Percentiles rank a stretch among this genome's conserved stretches.
These are phyloP conservation scores for Drosophila truncata DNA, from an alignment of 1,140 invertebrate species.

Conservation along the genomic window DNA sequence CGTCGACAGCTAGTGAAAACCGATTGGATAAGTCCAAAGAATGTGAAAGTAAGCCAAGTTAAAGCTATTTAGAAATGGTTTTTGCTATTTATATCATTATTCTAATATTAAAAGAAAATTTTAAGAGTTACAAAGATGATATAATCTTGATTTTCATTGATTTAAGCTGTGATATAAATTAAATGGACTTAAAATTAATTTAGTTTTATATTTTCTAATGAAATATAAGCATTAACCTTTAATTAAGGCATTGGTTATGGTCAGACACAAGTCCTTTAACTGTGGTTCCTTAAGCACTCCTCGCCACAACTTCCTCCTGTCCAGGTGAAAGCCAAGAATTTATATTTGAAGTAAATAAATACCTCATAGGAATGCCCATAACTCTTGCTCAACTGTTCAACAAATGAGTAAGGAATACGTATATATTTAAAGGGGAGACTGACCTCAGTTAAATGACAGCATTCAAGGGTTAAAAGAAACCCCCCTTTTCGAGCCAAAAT, in stretches of 20 bases:
- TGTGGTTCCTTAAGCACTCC: background rate
- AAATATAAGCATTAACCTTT: background rate
- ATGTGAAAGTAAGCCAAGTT: background rate
- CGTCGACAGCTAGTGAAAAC: conserved; percentile 2
- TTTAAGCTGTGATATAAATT: too few species aligned
- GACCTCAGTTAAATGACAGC: background rate
- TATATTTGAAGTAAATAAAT: conserved; percentile 3
- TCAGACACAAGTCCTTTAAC: background rate
- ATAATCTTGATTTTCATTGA: too few species aligned
- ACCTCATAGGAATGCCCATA: conserved; percentile 6
- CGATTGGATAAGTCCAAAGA: conserved; percentile 3
- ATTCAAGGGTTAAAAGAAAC: conserved; percentile 4
- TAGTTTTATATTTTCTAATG: too few species aligned
- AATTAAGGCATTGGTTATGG: background rate
- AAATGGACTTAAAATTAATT: too few species aligned
- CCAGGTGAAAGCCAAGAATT: background rate
- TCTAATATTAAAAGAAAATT: too few species aligned
- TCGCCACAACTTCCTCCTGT: background rate
- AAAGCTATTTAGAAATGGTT: background rate
- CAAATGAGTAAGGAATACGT: conserved; percentile 1
- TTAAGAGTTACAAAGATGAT: background rate
- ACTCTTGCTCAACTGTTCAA: conserved; percentile 14
- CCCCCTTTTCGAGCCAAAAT: background rate
- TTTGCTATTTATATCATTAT: background rate
- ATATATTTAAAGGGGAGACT: background rate